Percentiles rank a stretch among this genome's conserved stretches.
phyloP scores from a whole-genome alignment of 2,113 vertebrate species.

The Heteronetta atricapilla region DNA sequence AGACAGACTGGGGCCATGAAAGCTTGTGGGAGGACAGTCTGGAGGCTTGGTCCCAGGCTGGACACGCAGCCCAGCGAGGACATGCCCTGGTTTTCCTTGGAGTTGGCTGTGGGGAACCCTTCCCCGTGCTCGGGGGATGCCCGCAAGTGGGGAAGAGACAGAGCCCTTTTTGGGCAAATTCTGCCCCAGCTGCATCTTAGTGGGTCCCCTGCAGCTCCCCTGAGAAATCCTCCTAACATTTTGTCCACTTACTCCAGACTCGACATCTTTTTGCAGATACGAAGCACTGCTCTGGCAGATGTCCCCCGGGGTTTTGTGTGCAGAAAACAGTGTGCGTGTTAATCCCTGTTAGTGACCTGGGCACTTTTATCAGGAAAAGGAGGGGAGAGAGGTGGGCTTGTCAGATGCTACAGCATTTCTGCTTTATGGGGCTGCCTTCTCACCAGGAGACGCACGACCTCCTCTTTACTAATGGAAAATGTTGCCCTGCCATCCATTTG shows the following conservation, averaged over 20 bases:
- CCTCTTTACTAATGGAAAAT: constrained; percentile 37
- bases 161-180: not conserved
- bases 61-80: not conserved
- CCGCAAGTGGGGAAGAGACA: not conserved
- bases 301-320: accelerated
- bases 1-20: not conserved
- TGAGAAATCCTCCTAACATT: not conserved
- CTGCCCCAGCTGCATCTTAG: not conserved
- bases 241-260: not conserved
- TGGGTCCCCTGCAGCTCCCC: not conserved
- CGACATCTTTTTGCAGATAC: not conserved
- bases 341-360: not conserved
- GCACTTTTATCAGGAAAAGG: not conserved
- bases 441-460: accelerated
- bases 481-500: not conserved
- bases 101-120: too few species aligned
- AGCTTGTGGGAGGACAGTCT: not conserved
- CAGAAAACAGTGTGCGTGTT: not conserved
- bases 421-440: not conserved
- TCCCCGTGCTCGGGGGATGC: not conserved
- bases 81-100: accelerated
- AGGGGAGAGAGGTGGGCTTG: not conserved
- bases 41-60: not conserved
- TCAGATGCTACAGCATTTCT: not conserved
- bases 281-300: not conserved